Evolutionary conservation across 2,888 invertebrate species (phyloP).

Genomic region (Cephus spinipes): DNA sequence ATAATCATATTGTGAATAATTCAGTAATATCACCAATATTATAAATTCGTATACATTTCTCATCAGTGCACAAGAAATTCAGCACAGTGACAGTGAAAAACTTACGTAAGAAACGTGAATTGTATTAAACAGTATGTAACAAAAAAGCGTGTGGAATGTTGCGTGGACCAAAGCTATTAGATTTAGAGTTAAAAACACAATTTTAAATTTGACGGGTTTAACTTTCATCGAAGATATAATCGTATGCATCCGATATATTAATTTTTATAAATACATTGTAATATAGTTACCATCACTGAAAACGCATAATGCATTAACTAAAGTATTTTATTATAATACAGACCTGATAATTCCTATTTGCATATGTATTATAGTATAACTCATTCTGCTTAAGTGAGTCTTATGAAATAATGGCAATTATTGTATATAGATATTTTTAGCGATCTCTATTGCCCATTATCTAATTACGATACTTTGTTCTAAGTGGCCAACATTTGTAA

Average conservation of each 20-base stretch:
- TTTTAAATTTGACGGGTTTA: background rate
- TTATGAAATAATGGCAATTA: conserved; percentile 13
- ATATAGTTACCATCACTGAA: background rate
- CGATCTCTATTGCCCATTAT: conserved; percentile 18
- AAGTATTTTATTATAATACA: background rate
- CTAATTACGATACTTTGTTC: conserved; percentile 7
- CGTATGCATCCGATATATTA: background rate
- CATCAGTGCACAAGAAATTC: background rate
- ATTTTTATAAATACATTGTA: background rate
- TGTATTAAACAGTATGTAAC: background rate
- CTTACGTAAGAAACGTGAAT: background rate
- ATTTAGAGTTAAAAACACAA: background rate
- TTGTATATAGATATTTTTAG: conserved; percentile 19
- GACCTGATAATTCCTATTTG: background rate
- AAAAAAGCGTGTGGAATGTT: background rate
- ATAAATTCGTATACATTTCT: background rate
- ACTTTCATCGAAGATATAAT: background rate
- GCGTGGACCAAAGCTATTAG: background rate
- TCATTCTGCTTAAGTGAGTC: conserved; percentile 8
- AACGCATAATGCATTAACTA: background rate
- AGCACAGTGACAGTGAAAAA: background rate
- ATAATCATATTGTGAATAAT: background rate
- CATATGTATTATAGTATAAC: background rate
- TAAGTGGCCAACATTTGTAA: background rate
- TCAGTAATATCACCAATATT: background rate